These are phyloP conservation scores for Aradus depressus DNA, from an alignment of 2,888 invertebrate species.

Conservation along the genomic window DNA sequence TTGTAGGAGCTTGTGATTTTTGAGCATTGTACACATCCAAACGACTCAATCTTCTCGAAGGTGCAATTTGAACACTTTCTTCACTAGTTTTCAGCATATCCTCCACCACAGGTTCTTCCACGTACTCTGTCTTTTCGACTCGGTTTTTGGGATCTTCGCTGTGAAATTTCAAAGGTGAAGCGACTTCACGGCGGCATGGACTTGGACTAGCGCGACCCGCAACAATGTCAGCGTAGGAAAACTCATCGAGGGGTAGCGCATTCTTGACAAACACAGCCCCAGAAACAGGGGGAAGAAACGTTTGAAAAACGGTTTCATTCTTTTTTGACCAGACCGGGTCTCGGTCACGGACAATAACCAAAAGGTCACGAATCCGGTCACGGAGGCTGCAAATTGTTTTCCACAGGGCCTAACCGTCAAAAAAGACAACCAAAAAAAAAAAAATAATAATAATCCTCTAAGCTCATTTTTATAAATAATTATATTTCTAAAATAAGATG, in stretches of 20 bases:
- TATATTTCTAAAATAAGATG: no score
- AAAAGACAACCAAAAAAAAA: no score
- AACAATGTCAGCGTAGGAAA: constrained; percentile 57
- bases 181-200: constrained; percentile 33
- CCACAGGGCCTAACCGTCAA: constrained; percentile 19
- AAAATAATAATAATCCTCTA: constrained; percentile 12
- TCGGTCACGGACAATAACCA: constrained; percentile 8
- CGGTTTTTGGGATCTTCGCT: no score
- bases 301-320: constrained; percentile 4
- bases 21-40: no score
- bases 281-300: background rate
- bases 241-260: constrained; percentile 10
- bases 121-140: no score
- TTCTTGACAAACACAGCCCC: no score
- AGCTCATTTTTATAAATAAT: constrained; percentile 13
- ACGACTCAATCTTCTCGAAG: background rate
- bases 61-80: no score
- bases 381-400: constrained; percentile 11
- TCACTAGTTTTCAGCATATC: no score
- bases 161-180: no score
- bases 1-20: no score
- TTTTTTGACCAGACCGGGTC: constrained; percentile 10
- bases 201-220: constrained; percentile 46
- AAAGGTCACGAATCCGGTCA: constrained; percentile 22
- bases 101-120: no score